Evolutionary conservation across 2,113 vertebrate species (phyloP), one percentile per base, ranked within the genome.

Genomic region (Lethenteron camtschaticum): DNA sequence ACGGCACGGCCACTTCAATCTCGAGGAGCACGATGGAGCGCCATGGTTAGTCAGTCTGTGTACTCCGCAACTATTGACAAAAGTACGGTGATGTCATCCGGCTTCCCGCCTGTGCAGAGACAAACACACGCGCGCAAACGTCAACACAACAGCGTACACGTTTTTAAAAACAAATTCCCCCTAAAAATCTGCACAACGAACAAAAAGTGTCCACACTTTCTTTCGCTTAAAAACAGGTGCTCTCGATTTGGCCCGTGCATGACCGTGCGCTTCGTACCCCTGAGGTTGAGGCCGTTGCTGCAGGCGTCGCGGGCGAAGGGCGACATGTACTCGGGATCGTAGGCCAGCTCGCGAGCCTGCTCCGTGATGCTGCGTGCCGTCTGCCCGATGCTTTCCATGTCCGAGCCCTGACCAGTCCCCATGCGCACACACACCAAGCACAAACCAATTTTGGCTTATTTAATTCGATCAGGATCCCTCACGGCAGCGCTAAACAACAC

Each of bases 251-350:
- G 6, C 41, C 41, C 41, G 41, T 41, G 41, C 41, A 41, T 41
- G 41, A 41, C 41, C 63, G n/a, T 9, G n/a, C 63, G 9, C 63
- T 66, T 9, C 86, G 83, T 74, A 96, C 94, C 94, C 89, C 92
- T 81, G 78, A 99, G 92, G 78, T 96, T 91, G 81, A 99, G 76
- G 55, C 94, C 94, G 11, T 99, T 96, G 82, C 94, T 92, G 80
- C 94, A 97, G 11, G 92, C 94, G 73, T 95, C 96, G 83, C 96
- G 94, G 78, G 92, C 92, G 70, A 99, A 99, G 16, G 94, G 94
- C 2, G 94, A 99, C 94, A 99, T 99, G 74, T 99, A 99, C 73
- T 92, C 95, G 73, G 92, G 94, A 78, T 99, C 92, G 41, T 99
- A 99, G 5, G 94, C 94, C 71, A 99, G 85, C 77, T 95, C 81